Base-by-base conservation (phyloP, 2,797 vertebrate species). In the Mormyrops attenuatus region DNA sequence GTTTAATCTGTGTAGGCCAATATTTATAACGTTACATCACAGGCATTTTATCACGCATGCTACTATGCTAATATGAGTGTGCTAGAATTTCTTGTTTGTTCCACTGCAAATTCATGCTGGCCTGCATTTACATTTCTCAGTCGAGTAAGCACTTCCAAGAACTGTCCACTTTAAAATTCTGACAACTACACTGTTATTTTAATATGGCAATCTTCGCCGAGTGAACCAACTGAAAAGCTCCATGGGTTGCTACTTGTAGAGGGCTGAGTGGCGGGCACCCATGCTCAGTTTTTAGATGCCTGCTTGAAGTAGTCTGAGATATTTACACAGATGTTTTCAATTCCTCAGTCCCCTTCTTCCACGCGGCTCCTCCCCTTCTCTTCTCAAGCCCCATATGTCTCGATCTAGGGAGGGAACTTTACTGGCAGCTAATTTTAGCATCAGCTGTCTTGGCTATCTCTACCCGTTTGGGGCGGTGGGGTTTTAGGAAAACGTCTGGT, bases 351-450 rank as follows among this genome's bases (percentile, higher is more conserved):
- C 34, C 77, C 87, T 22, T 84, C 63, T 80, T 91, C 73, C 85
- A 55, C 3, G 11, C 49, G 34, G 15, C 80, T 90, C 89, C 89
- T 63, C 87, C 88, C 38, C 63, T 22, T 38, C 57, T 30, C 84
- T 55, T n/a, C 85, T 38, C 85, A 30, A 89, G 44, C 26, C 57
- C 82, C 85, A 49, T 77, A 89, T 86, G 50, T 88, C 89, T 90
- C 20, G 15, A 20, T 55, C 41, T 60, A 88, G 90, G 82, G 88
- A 57, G 89, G 80, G 87, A 90, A 49, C 88, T 91, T 87, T 77
- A 87, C 69, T 90, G 85, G 13, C 2, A 77, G 90, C 90, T 93
- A 93, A 92, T 91, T 91, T 92, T 93, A 93, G 91, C 88, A 90
- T 69, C 91, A 93, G 91, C 90, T 93, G 91, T 92, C 87, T 90